Evolutionary conservation across 2,888 invertebrate species (phyloP).

Genomic region (Neocrepidodera transversa): DNA sequence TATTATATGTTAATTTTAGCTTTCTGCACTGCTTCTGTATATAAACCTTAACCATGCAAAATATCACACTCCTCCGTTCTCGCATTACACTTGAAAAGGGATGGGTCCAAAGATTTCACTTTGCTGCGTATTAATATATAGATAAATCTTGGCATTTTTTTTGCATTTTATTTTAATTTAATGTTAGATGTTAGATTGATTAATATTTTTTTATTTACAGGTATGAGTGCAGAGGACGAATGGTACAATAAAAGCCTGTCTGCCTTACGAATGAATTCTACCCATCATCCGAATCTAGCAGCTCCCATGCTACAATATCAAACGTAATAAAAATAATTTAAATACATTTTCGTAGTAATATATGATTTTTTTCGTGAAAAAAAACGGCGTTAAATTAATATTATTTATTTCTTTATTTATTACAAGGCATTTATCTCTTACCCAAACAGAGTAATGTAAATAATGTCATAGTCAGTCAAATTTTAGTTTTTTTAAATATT

Average conservation of each 20-base stretch:
- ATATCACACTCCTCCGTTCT: no score
- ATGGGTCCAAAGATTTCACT: no score
- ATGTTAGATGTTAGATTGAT: no score
- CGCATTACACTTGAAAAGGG: no score
- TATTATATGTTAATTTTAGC: no score
- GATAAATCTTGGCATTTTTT: no score
- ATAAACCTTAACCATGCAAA: no score
- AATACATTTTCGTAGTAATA: not conserved
- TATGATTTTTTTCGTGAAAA: not conserved
- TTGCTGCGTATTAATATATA: no score
- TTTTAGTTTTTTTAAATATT: not conserved
- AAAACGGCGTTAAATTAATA: no score
- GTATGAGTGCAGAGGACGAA: conserved; percentile 92
- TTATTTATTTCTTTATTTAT: no score
- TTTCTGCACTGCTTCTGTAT: no score
- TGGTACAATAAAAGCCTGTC: conserved; percentile 99
- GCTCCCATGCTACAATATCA: conserved; percentile 98
- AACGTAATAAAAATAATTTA: conserved; percentile 73
- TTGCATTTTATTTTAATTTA: no score
- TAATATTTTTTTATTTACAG: conserved; percentile 61
- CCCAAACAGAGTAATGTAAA: not conserved
- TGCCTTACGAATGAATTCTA: conserved; percentile 95
- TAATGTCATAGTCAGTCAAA: not conserved
- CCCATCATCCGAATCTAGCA: conserved; percentile 92
- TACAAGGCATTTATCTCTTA: not conserved